Evolutionary conservation across 2,888 invertebrate genomes (phyloP).

Genomic region (Resseliella maxima): DNA sequence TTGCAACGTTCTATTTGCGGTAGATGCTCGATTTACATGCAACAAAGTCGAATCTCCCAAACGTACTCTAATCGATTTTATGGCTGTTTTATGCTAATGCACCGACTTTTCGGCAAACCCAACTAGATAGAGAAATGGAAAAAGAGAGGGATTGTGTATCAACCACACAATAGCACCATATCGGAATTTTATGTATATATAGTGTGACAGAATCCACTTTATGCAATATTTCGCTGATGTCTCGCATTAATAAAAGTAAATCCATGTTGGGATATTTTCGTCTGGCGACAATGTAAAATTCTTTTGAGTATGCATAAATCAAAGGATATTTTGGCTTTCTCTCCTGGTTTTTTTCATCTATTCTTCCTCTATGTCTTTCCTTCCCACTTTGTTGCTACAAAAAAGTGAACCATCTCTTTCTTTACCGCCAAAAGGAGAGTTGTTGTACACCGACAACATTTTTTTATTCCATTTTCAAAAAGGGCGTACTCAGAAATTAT

Average conservation of each 20-base stretch:
- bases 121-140: background rate
- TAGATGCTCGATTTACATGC: constrained; percentile 4
- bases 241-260: constrained; percentile 48
- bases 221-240: constrained; percentile 48
- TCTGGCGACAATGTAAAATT: constrained; percentile 38
- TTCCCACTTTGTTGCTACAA: background rate
- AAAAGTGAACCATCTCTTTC: background rate
- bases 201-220: constrained; percentile 32
- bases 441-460: background rate
- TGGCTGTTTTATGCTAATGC: constrained; percentile 44
- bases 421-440: background rate
- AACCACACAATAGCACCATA: background rate
- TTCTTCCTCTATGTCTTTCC: background rate
- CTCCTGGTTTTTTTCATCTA: background rate
- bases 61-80: constrained; percentile 53
- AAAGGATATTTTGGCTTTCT: constrained; percentile 31
- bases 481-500: constrained; percentile 15
- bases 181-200: background rate
- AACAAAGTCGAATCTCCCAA: constrained; percentile 48
- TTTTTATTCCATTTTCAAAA: background rate
- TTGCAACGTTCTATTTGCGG: constrained; percentile 44
- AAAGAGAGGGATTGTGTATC: background rate
- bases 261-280: constrained; percentile 45
- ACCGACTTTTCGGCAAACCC: background rate
- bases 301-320: constrained; percentile 46